phyloP scores from a whole-genome alignment of 2,888 invertebrate genomes.

The Rhamphomyia laevipes region DNA sequence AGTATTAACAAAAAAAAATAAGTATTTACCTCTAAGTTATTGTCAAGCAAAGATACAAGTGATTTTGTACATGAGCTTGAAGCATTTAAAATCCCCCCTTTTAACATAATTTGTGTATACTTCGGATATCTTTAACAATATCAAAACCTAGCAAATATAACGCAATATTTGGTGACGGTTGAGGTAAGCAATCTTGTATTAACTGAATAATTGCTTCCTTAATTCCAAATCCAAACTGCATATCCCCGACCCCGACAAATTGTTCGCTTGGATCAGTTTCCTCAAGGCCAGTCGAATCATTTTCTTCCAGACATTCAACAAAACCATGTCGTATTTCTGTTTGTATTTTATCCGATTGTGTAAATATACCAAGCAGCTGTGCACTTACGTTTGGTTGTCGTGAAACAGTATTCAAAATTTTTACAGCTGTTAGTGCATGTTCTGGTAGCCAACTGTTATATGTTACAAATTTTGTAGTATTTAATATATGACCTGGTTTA shows the following conservation, averaged over 20 bases:
- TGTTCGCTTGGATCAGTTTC: conserved; percentile 23
- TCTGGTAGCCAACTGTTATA: conserved; percentile 54
- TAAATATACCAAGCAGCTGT: conserved; percentile 61
- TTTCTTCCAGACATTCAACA: conserved; percentile 79
- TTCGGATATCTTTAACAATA: conserved; percentile 59
- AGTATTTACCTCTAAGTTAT: conserved; percentile 41
- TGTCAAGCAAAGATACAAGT: conserved; percentile 57
- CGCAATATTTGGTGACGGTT: conserved; percentile 73
- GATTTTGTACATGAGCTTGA: conserved; percentile 70
- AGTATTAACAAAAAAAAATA: no score
- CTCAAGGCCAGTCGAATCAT: conserved; percentile 34
- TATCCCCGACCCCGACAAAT: conserved; percentile 26
- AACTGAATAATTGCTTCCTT: conserved; percentile 63
- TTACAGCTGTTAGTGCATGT: conserved; percentile 56
- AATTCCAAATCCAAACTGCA: conserved; percentile 8
- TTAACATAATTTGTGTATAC: conserved; percentile 66
- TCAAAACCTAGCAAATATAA: conserved; percentile 85
- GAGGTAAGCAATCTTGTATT: conserved; percentile 62
- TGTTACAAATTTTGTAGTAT: conserved; percentile 61
- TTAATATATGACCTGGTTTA: conserved; percentile 65
- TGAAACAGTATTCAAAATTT: conserved; percentile 56
- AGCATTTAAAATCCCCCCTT: conserved; percentile 60
- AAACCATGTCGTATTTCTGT: conserved; percentile 64
- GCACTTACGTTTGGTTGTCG: conserved; percentile 52
- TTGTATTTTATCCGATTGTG: conserved; percentile 47